Percentiles rank a stretch among this genome's conserved stretches.
These are phyloP conservation scores for Glaucopsyche alexis DNA, from an alignment of 2,888 invertebrate species.

Conservation along the genomic window DNA sequence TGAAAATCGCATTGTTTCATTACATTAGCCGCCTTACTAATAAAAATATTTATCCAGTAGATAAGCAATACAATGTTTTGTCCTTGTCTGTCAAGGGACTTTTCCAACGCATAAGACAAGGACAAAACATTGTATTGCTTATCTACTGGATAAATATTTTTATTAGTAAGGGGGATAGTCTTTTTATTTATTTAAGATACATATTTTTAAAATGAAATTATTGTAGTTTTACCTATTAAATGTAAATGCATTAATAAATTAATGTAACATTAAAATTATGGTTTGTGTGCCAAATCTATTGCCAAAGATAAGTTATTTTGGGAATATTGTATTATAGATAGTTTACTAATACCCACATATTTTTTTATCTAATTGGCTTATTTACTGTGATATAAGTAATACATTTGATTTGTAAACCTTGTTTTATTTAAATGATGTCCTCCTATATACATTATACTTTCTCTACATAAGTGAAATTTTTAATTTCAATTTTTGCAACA, in stretches of 20 bases:
- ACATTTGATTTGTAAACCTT: constrained; percentile 7
- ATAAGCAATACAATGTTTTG: too few species aligned
- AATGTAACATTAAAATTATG: not conserved
- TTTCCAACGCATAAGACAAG: too few species aligned
- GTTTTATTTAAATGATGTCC: not conserved
- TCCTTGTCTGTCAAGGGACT: too few species aligned
- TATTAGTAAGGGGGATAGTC: too few species aligned
- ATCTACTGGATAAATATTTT: too few species aligned
- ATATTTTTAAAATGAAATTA: not conserved
- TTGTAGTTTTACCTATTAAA: not conserved
- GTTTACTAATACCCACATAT: not conserved
- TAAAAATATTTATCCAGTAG: too few species aligned
- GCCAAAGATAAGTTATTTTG: constrained; percentile 12
- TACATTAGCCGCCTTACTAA: too few species aligned
- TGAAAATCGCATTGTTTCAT: not conserved
- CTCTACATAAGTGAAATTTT: too few species aligned
- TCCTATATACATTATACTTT: too few species aligned
- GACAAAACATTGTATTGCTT: too few species aligned
- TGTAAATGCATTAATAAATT: not conserved
- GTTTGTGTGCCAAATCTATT: constrained; percentile 10
- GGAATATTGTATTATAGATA: not conserved
- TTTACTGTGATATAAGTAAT: constrained; percentile 8
- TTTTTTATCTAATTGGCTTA: not conserved
- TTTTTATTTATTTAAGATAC: too few species aligned
- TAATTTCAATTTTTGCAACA: too few species aligned